Percentiles rank a stretch among this genome's conserved stretches.
Evolutionary conservation across 2,113 vertebrate genomes (phyloP).

Genomic region (Cephalopholis sonnerati): DNA sequence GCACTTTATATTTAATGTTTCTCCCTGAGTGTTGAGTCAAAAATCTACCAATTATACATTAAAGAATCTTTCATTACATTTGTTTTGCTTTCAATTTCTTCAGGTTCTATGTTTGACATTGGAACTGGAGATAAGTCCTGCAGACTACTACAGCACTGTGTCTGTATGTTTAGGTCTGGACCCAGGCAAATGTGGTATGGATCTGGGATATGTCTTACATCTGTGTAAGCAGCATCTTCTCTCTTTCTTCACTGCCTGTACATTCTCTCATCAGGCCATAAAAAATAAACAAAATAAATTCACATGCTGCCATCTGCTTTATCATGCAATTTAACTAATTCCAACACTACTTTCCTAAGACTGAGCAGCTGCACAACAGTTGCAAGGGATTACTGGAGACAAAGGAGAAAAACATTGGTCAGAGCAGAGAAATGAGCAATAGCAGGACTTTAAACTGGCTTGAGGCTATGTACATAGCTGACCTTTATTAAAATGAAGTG

Average conservation of each 20-base stretch:
- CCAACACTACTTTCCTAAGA: not conserved
- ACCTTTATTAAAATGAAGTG: not conserved
- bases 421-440: not conserved
- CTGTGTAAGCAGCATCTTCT: not conserved
- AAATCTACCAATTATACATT: not conserved
- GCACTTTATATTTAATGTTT: no score
- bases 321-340: not conserved
- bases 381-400: not conserved
- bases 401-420: not conserved
- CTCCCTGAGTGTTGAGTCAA: not conserved
- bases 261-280: no score
- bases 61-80: not conserved
- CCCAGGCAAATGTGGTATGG: no score
- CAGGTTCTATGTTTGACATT: not conserved
- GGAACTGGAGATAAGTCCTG: not conserved
- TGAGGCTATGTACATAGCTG: not conserved
- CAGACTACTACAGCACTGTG: not conserved
- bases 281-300: not conserved
- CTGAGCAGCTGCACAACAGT: not conserved
- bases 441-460: not conserved
- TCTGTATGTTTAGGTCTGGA: conserved; percentile 5
- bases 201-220: not conserved
- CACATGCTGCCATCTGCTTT: not conserved
- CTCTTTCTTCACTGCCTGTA: not conserved
- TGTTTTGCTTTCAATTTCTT: not conserved